Base-by-base conservation (phyloP, 1,140 invertebrate genomes). In the Chironomus striatipennis region DNA sequence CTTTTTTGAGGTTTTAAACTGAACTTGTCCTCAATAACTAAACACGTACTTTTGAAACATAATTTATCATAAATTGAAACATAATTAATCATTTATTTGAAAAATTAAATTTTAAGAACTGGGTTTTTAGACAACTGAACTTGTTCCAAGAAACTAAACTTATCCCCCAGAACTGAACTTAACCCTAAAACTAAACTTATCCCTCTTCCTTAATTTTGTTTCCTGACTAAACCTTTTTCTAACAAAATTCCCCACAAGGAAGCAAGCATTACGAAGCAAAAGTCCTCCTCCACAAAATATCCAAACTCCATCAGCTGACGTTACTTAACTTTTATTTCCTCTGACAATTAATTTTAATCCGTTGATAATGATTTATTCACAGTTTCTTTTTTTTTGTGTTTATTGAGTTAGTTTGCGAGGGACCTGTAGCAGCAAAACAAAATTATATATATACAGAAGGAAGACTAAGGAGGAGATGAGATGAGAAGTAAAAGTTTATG, bases 291-390 rank as follows among this genome's bases (percentile, higher is more conserved):
- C 24, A 34, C 24, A 34, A 67, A 15, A 18, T 18, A 20, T 70
- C 7, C 18, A 18, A 9, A 15, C 65, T 70, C 18, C 65, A 21
- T 70, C 65, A 70, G 65, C 65, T 70, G 65, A 70, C 65, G 65
- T 70, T 70, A 70, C 65, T 70, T 70, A 70, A 70, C 65, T 70
- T 70, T 70, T 70, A 70, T 70, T 70, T 70, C 18, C 47, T 70
- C 65, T 21, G 65, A 70, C 65, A 70, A 70, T 70, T 70, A 70
- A 70, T 70, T 70, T 70, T 21, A 70, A 70, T 20, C 65, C 65
- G 20, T 18, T 70, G 65, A 57, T 70, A 70, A 70, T 70, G 65
- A 70, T 20, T 20, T 70, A 70, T 70, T 70, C 65, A 70, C 18
- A 10, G n/a, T 70, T 70, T 70, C 17, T 70, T 70, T 18, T 47